Evolutionary conservation across 2,888 invertebrate genomes (phyloP).

Genomic region (Oxytorus armatus): DNA sequence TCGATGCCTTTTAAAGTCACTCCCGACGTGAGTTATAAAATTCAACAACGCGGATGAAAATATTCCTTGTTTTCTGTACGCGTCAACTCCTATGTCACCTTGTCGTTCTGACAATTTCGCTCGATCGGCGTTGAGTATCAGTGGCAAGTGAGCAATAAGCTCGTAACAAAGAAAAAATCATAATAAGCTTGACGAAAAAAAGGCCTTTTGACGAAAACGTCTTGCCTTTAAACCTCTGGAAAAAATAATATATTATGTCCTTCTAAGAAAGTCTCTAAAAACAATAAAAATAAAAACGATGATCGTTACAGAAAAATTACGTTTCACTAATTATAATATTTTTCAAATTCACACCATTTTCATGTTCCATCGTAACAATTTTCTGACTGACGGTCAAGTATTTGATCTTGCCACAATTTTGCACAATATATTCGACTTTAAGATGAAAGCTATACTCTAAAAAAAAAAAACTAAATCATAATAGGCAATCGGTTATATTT

Average conservation of each 20-base stretch:
- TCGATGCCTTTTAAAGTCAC: constrained; percentile 91
- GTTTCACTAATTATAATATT: constrained; percentile 21
- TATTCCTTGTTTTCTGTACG: constrained; percentile 89
- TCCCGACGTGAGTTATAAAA: constrained; percentile 93
- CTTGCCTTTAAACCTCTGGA: constrained; percentile 52
- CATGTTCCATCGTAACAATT: constrained; percentile 18
- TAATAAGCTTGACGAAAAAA: constrained; percentile 24
- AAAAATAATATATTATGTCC: neutral
- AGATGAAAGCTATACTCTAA: constrained; percentile 69
- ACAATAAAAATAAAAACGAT: too few relatives aligned
- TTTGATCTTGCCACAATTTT: constrained; percentile 37
- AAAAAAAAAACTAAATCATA: constrained; percentile 45
- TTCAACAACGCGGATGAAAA: constrained; percentile 93
- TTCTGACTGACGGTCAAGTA: constrained; percentile 45
- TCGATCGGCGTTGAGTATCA: constrained; percentile 95
- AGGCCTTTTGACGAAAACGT: constrained; percentile 39
- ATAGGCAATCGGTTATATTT: constrained; percentile 67
- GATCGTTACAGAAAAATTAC: neutral
- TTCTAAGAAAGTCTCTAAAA: constrained; percentile 14
- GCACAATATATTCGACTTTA: constrained; percentile 51
- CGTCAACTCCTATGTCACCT: constrained; percentile 91
- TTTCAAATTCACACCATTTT: constrained; percentile 17
- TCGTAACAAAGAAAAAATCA: neutral
- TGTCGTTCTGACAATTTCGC: constrained; percentile 98
- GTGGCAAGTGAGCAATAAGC: constrained; percentile 92